Percentiles rank a stretch among this genome's conserved stretches.
Evolutionary conservation across 2,888 invertebrate species (phyloP).

Genomic region (Cephus nigrinus): DNA sequence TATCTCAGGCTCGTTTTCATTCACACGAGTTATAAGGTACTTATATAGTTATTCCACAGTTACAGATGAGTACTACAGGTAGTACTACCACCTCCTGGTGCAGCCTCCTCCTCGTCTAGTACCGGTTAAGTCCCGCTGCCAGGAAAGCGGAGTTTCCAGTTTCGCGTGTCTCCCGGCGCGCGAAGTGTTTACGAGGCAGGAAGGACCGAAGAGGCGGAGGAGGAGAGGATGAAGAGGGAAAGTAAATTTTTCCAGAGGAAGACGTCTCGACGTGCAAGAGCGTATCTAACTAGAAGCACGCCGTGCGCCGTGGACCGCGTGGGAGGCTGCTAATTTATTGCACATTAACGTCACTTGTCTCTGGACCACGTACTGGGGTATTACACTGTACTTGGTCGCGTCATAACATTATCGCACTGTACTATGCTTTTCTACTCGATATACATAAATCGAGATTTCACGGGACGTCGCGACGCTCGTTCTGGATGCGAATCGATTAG

Average conservation of each 20-base stretch:
- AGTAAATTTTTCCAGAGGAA: neutral
- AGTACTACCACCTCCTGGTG: neutral
- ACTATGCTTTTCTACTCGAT: neutral
- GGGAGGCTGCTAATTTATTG: constrained; percentile 63
- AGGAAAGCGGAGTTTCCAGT: constrained; percentile 2
- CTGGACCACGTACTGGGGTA: constrained; percentile 41
- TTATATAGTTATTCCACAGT: neutral
- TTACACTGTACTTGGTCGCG: constrained; percentile 6
- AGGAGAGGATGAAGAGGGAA: neutral
- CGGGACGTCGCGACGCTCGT: neutral
- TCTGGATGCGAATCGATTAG: neutral
- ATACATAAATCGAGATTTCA: neutral
- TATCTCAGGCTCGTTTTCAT: neutral
- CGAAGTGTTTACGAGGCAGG: constrained; percentile 5
- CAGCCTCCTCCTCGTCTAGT: neutral
- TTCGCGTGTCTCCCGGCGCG: constrained; percentile 3
- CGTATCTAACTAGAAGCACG: constrained; percentile 32
- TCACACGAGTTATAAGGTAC: neutral
- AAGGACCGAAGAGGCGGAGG: neutral
- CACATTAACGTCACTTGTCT: constrained; percentile 63
- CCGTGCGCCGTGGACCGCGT: constrained; percentile 37
- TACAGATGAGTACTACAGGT: neutral
- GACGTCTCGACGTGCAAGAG: constrained; percentile 21
- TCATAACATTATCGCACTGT: neutral
- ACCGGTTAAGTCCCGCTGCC: neutral